Evolutionary conservation across 2,888 invertebrate genomes (phyloP).

Genomic region (Drosophila melanosoma): DNA sequence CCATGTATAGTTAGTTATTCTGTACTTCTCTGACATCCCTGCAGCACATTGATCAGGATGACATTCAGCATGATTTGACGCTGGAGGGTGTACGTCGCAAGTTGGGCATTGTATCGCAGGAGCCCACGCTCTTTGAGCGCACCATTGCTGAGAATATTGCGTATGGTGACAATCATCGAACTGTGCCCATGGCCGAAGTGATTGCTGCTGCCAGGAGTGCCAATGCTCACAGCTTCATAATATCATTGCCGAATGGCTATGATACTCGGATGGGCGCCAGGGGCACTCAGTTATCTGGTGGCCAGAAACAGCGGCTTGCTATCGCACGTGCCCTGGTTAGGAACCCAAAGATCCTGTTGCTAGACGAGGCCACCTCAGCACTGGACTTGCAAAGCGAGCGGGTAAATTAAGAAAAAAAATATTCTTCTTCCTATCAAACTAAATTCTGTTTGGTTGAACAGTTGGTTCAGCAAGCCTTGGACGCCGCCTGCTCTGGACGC

Average conservation of each 20-base stretch:
- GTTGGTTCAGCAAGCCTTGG: constrained; percentile 93
- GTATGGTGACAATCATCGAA: constrained; percentile 91
- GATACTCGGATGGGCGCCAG: constrained; percentile 91
- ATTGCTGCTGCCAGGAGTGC: constrained; percentile 90
- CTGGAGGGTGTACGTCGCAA: constrained; percentile 89
- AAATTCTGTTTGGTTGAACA: constrained; percentile 17
- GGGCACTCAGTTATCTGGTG: constrained; percentile 92
- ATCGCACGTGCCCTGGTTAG: constrained; percentile 92
- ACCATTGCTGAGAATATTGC: constrained; percentile 94
- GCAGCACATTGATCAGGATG: constrained; percentile 85
- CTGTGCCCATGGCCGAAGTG: constrained; percentile 89
- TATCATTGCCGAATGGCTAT: constrained; percentile 91
- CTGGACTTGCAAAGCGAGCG: constrained; percentile 90
- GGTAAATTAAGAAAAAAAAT: constrained; percentile 11
- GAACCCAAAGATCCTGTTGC: constrained; percentile 89
- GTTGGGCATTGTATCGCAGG: constrained; percentile 93
- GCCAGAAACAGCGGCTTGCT: constrained; percentile 95
- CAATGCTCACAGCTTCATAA: constrained; percentile 92
- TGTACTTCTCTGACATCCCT: not conserved
- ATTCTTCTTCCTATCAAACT: not conserved
- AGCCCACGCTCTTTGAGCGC: constrained; percentile 93
- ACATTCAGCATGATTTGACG: constrained; percentile 88
- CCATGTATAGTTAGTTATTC: not conserved
- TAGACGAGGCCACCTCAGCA: constrained; percentile 93
- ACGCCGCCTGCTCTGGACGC: constrained; percentile 91